These are phyloP conservation scores for Origma solitaria DNA, from an alignment of 2,113 vertebrate species.

Conservation along the genomic window DNA sequence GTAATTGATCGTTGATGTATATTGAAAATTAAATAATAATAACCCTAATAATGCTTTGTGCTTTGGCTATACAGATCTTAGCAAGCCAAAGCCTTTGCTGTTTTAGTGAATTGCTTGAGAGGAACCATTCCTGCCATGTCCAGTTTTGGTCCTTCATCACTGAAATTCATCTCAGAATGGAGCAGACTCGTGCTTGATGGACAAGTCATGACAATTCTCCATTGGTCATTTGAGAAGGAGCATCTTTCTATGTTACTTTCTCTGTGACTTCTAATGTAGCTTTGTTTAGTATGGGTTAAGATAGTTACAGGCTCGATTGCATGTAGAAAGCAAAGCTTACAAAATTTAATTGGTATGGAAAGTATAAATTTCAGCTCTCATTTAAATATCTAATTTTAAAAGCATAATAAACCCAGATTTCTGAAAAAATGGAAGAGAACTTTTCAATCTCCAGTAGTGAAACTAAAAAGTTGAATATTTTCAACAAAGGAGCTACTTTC, in stretches of 20 bases:
- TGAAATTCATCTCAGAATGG: neutral
- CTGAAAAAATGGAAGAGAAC: neutral
- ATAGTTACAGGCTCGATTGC: neutral
- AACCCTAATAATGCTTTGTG: neutral
- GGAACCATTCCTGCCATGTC: neutral
- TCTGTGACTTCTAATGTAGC: neutral
- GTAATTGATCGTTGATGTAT: neutral
- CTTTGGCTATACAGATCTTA: neutral
- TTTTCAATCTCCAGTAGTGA: neutral
- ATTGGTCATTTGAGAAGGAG: neutral
- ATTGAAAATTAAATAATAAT: conserved; percentile 4
- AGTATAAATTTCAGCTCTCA: neutral
- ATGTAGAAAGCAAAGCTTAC: neutral
- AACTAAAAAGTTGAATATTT: neutral
- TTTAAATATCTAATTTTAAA: neutral
- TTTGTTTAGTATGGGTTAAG: neutral
- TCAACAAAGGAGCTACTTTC: neutral
- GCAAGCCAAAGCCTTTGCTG: neutral
- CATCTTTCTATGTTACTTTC: neutral
- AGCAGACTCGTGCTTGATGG: neutral
- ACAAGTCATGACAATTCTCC: neutral
- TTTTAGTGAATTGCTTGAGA: neutral
- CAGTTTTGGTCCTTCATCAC: neutral
- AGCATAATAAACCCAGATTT: neutral
- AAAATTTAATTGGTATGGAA: neutral